These are phyloP conservation scores for Lucilia cuprina DNA, from an alignment of 1,140 invertebrate genomes.

Conservation along the genomic window DNA sequence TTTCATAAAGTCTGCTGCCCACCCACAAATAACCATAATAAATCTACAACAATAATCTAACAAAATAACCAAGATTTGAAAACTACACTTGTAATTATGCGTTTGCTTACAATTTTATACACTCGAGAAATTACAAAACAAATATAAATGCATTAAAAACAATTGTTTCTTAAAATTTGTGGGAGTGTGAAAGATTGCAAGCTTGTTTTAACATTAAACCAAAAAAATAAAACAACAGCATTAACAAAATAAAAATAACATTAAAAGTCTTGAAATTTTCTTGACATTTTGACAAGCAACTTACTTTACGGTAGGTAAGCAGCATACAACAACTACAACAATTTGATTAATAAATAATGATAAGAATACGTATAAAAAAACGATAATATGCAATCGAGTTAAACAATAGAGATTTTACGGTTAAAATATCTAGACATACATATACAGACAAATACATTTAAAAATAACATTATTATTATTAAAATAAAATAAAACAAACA, in stretches of 20 bases:
- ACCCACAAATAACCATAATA: too few relatives aligned
- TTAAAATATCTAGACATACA: neutral
- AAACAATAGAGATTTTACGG: neutral
- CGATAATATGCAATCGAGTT: conserved; percentile 1
- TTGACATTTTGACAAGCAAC: conserved; percentile 31
- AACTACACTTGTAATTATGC: conserved; percentile 20
- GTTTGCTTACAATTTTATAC: conserved; percentile 1
- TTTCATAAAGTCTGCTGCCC: too few relatives aligned
- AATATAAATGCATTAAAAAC: neutral
- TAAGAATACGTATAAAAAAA: conserved; percentile 1
- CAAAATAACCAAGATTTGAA: neutral
- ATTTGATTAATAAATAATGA: conserved; percentile 33
- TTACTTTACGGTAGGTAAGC: conserved; percentile 12
- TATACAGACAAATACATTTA: too few relatives aligned
- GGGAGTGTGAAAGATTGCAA: conserved; percentile 30
- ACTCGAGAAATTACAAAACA: conserved; percentile 16
- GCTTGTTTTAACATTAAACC: neutral
- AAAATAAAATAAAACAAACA: conserved; percentile 12
- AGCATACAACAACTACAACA: neutral
- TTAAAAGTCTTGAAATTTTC: conserved; percentile 15
- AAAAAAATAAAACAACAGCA: neutral
- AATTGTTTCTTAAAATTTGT: conserved; percentile 27
- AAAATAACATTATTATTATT: neutral
- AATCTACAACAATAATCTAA: neutral
- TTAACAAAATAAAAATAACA: conserved; percentile 5